Percentiles rank a stretch among this genome's conserved stretches.
These are phyloP conservation scores for Azorinus chamasolen DNA, from an alignment of 2,888 invertebrate genomes.

Conservation along the genomic window DNA sequence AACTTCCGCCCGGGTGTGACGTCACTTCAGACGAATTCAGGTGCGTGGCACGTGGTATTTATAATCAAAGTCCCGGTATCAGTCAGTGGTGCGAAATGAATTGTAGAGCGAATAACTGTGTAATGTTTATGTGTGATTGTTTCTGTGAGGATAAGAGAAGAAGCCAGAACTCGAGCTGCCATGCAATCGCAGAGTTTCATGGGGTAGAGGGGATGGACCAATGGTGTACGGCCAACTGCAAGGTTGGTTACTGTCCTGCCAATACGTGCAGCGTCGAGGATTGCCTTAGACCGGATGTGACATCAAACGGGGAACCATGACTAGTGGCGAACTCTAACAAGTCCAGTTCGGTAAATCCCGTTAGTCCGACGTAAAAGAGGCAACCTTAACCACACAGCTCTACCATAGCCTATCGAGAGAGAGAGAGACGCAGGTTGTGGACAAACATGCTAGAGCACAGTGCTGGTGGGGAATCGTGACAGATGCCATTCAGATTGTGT, in stretches of 20 bases:
- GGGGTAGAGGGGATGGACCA: constrained; percentile 77
- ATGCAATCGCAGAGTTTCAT: constrained; percentile 71
- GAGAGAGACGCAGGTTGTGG: too few relatives aligned
- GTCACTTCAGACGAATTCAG: constrained; percentile 62
- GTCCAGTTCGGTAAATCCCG: too few relatives aligned
- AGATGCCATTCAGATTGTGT: too few relatives aligned
- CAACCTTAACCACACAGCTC: too few relatives aligned
- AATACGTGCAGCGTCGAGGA: constrained; percentile 67
- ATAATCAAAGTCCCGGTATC: constrained; percentile 66
- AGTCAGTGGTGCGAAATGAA: constrained; percentile 69
- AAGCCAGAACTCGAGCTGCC: constrained; percentile 60
- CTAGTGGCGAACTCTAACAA: neutral
- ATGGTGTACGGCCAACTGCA: constrained; percentile 81
- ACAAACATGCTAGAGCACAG: too few relatives aligned
- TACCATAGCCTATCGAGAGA: too few relatives aligned
- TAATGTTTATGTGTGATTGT: constrained; percentile 68
- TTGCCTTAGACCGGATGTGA: constrained; percentile 39
- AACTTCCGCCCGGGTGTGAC: constrained; percentile 64
- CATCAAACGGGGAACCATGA: constrained; percentile 27
- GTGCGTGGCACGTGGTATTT: constrained; percentile 67
- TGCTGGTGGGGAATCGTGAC: too few relatives aligned
- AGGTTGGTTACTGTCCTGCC: constrained; percentile 76
- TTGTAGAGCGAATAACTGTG: constrained; percentile 65
- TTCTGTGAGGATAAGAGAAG: constrained; percentile 56
- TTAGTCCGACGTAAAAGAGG: too few relatives aligned